Percentiles rank a stretch among this genome's conserved stretches.
phyloP scores from a whole-genome alignment of 2,888 invertebrate species.

The Conistra vaccinii region DNA sequence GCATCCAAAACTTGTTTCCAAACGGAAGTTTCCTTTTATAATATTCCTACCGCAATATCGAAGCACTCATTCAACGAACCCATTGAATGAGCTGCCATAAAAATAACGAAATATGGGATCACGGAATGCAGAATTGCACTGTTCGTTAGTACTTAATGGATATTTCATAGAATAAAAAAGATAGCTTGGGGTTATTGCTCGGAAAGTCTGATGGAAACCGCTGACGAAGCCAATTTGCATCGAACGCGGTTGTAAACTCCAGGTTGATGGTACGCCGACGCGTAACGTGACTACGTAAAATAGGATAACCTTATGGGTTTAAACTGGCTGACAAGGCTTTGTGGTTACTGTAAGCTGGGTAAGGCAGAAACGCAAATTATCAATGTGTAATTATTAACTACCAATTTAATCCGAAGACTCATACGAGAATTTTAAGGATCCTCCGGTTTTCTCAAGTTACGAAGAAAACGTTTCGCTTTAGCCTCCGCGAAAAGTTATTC shows the following conservation, averaged over 20 bases:
- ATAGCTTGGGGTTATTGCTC: conserved; percentile 37
- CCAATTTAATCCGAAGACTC: background rate
- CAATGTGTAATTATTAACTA: background rate
- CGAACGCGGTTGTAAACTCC: conserved; percentile 54
- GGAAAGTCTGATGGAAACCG: conserved; percentile 47
- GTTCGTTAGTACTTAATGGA: conserved; percentile 38
- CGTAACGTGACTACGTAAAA: conserved; percentile 46
- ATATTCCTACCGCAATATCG: conserved; percentile 9
- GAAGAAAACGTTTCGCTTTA: conserved; percentile 11
- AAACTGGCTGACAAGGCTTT: conserved; percentile 32
- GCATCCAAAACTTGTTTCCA: background rate
- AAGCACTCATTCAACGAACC: no score
- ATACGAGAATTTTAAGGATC: background rate
- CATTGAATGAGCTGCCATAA: conserved; percentile 37
- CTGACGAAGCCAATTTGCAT: conserved; percentile 57
- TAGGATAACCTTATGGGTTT: conserved; percentile 46
- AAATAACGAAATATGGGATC: conserved; percentile 34
- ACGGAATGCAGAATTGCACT: conserved; percentile 41
- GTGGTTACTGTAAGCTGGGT: conserved; percentile 12
- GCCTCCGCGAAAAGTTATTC: conserved; percentile 20
- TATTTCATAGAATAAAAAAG: conserved; percentile 39
- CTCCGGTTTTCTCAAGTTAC: background rate
- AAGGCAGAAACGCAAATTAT: background rate
- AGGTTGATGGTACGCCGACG: conserved; percentile 45
- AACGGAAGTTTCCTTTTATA: background rate